These are phyloP conservation scores for Lasiurus cinereus DNA, from an alignment of 2,113 vertebrate genomes.

Conservation along the genomic window DNA sequence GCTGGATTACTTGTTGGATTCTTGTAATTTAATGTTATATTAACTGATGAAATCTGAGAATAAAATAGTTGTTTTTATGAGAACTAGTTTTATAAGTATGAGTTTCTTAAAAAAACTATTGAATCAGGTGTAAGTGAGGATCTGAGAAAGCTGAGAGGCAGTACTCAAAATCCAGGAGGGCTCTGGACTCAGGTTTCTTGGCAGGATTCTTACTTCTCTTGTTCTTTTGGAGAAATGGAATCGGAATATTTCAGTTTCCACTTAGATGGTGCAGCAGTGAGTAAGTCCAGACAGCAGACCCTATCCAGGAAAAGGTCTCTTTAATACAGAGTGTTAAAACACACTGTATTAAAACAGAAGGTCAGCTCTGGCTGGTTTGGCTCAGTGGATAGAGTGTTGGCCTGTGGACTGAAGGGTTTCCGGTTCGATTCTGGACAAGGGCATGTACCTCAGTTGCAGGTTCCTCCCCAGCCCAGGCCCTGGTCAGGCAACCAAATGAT, in stretches of 20 bases:
- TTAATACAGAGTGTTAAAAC: too few species aligned
- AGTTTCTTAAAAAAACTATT: neutral
- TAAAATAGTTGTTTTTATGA: constrained; percentile 1
- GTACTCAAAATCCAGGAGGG: neutral
- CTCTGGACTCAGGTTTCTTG: neutral
- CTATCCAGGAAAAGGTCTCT: neutral
- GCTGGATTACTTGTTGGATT: neutral
- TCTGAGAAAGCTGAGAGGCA: neutral
- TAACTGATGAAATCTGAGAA: constrained; percentile 21
- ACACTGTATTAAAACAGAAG: neutral
- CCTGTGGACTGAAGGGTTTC: too few species aligned
- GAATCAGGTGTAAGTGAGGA: neutral
- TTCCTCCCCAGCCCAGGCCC: too few species aligned
- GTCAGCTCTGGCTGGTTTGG: too few species aligned
- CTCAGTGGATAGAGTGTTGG: too few species aligned
- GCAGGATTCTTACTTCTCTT: neutral
- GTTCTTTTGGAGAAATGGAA: neutral
- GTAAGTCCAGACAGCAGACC: neutral
- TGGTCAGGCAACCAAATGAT: too few species aligned
- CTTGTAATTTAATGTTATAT: constrained; percentile 8
- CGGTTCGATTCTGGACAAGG: too few species aligned
- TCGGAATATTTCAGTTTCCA: neutral
- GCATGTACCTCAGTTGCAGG: too few species aligned
- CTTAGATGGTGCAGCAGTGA: neutral
- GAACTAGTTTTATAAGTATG: constrained; percentile 11